Percentiles rank a stretch among this genome's conserved stretches.
Evolutionary conservation across 2,888 invertebrate genomes (phyloP).

Genomic region (Lepas anatifera): DNA sequence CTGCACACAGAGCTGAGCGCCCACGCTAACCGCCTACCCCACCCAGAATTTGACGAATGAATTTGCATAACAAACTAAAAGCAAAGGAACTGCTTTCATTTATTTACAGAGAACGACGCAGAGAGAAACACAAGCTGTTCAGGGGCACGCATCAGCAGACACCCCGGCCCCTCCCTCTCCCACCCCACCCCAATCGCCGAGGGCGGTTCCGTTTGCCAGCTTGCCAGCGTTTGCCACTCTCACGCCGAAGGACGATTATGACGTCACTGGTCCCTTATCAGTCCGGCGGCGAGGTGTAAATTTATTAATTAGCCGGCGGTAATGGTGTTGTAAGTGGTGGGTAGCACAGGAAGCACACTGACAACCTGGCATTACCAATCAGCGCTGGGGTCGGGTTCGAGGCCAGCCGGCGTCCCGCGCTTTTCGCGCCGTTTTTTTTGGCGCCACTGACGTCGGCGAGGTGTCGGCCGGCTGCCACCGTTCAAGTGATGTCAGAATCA

Average conservation of each 20-base stretch:
- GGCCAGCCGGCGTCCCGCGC: background rate
- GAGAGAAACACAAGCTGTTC: no score
- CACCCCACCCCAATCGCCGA: background rate
- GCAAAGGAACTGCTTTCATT: no score
- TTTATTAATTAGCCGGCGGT: background rate
- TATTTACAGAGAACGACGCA: no score
- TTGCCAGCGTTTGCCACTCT: background rate
- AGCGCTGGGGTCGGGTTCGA: background rate
- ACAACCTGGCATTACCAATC: background rate
- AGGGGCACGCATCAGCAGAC: no score
- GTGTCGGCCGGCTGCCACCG: no score
- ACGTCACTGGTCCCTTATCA: background rate
- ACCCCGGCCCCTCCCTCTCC: no score
- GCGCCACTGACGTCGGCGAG: background rate
- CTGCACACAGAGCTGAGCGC: no score
- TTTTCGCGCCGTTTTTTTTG: background rate
- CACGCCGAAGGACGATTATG: background rate
- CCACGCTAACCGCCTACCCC: no score
- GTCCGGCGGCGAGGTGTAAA: conserved; percentile 1
- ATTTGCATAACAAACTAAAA: no score
- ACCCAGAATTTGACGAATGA: no score
- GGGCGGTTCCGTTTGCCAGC: background rate
- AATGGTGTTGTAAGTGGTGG: background rate
- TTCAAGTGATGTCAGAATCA: no score
- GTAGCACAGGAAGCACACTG: background rate